Evolutionary conservation across 2,113 vertebrate species (phyloP), one percentile per base, ranked within the genome.

Genomic region (Vulpes lagopus): DNA sequence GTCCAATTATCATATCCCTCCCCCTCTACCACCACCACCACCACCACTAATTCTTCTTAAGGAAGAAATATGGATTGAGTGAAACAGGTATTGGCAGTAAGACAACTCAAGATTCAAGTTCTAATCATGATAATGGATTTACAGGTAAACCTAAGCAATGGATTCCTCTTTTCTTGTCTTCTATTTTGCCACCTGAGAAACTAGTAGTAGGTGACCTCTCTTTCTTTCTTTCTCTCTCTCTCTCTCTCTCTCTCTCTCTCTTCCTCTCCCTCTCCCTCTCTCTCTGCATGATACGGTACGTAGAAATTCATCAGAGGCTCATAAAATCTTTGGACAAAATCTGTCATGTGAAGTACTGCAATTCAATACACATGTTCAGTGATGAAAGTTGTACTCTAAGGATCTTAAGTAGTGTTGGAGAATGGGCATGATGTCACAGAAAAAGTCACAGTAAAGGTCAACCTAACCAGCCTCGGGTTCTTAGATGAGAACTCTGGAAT

Each of bases 401-500:
- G 23, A 93, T 91, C 71, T 91, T 83, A 82, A 85, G 55, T 67
- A 73, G 60, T 95, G 53, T 49, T 96, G 55, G 30, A 96, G 20
- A 85, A 92, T 62, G 30, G n/a, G 67, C 89, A 95, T 74, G 55
- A 94, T 78, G 67, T 80, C 62, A 87, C 51, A 71, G 2, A 82
- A 74, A 80, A 92, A 93, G 73, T 96, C 87, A 93, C n/a, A 84
- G 23, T 87, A 88, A 95, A 81, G n/a, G 43, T 96, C 91, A 95
- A 81, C 30, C 30, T 93, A 91, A 62, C 14, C 32, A 80, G 82
- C 25, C 5, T 94, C 10, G 30, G 57, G 35, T 92, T 97, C 93
- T 83, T 65, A 53, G 53, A 71, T 76, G 32, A 94, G 89, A 83
- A 94, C 32, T 80, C 67, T 94, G 64, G 35, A 94, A 71, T 57